Evolutionary conservation across 2,113 vertebrate species (phyloP).

Genomic region (Microtus montanus): DNA sequence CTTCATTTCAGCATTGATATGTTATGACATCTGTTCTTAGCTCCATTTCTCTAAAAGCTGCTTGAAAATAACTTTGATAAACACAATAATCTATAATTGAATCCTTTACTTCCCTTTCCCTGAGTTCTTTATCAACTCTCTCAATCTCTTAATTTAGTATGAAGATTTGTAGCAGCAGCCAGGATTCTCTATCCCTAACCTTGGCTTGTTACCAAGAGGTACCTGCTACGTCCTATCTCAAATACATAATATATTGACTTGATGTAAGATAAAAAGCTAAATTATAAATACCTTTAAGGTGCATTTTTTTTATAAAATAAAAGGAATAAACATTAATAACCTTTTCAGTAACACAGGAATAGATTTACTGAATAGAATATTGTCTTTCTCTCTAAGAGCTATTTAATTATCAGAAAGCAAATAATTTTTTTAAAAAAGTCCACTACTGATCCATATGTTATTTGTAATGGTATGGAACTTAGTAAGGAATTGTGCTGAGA

Average conservation of each 20-base stretch:
- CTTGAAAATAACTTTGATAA: not conserved
- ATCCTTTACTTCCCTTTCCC: not conserved
- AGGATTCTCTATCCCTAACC: not conserved
- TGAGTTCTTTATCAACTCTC: not conserved
- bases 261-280: not conserved
- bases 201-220: not conserved
- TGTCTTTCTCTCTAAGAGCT: not conserved
- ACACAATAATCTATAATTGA: constrained; percentile 27
- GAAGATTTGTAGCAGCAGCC: not conserved
- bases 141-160: not conserved
- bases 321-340: not conserved
- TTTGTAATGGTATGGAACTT: not conserved
- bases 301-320: not conserved
- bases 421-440: not conserved
- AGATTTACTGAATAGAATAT: not conserved
- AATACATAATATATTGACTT: constrained; percentile 15
- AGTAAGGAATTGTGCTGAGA: not conserved
- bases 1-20: not conserved
- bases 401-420: constrained; percentile 10
- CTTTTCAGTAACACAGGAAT: not conserved
- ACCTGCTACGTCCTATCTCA: not conserved
- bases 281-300: not conserved
- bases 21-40: not conserved
- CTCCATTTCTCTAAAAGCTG: not conserved
- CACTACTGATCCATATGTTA: constrained; percentile 3